Base-by-base conservation (phyloP, 2,888 invertebrate species). In the Drosophila longiperda region DNA sequence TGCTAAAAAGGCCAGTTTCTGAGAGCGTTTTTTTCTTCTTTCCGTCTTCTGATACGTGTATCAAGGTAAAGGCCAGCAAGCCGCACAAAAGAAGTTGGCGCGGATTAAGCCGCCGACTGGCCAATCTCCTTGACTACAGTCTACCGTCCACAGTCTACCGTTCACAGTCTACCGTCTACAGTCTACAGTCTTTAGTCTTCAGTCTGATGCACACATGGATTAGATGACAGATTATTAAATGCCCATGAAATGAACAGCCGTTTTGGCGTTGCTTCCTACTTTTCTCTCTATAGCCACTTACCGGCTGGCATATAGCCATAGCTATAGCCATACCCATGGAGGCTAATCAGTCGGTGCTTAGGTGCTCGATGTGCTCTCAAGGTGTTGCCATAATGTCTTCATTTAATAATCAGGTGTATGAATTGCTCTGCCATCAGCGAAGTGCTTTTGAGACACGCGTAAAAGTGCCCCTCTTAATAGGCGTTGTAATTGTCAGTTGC, bases 221-320 rank as follows among this genome's bases (percentile, higher is more conserved):
- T 88, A 89, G 87, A 87, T 87, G 87, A 90, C 88, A 87, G 87
- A 87, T 87, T 89, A 87, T 85, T 85, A 87, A 90, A 89, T 90
- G 90, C 67, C 81, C 90, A 83, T 88, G 81, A 86, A 90, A 89
- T 85, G 83, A 89, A 82, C 77, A 68, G 69, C 68, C 76, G 83
- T 62, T 71, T 65, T 61, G 68, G 49, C 73, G 60, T 49, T 57
- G 73, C 75, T 82, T 87, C 76, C 86, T 78, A 70, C 72, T 76
- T 73, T 78, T 69, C 63, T 69, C 63, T 69, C 75, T 68, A 71
- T 66, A 69, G 69, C 77, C 87, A 64, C 67, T 71, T 71, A 54
- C 26, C 48, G 59, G 32, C 29, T 9, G 32, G 12, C 32, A 32
- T 38, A 38, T 26, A 45, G 34, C 2, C 40, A 36, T 11, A 58